Evolutionary conservation across 2,888 invertebrate species (phyloP), one percentile per base, ranked within the genome.

Genomic region (Lydus trimaculatus): DNA sequence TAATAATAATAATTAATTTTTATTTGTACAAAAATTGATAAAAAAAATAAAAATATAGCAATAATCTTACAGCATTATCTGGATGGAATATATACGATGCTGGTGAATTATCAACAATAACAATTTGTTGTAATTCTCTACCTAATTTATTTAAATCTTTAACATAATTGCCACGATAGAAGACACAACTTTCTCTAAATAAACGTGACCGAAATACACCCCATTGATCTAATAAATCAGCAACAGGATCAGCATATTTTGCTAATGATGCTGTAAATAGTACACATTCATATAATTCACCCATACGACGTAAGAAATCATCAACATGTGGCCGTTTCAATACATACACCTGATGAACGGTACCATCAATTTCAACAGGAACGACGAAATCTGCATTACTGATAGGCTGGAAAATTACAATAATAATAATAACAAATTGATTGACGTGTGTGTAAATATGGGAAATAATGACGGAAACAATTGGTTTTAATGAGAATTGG

Each of bases 11-110:
- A 48, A 63, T 20, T 3, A 52, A 25, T 23, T 11, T 23, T 25
- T 52, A 25, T 52, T 20, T 2, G 4, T 0, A 20, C 6, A 11
- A 33, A 20, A 15, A 13, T 11, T 39, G 25, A 28, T 20, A 36
- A n/a, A 36, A 43, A 52, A 64, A 58, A 23, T 20, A 25, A 28
- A 60, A 20, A 39, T 4, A 31, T 17, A 63, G 28, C 43, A 61
- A 48, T 28, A 9, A 72, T 91, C 95, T 93, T 87, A 99, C 98
- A 87, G 99, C 99, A 89, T 99, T 99, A 86, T 99, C 98, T 84
- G 99, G 99, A 91, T 99, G 99, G 93, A 99, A 99, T 89, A 99
- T 97, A 87, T 99, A 99, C 77, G 98, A 98, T 83, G 98, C 98
- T 81, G 99, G 99, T 82, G 99, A 99, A 89, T 99, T 99, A 90